Base-by-base conservation (phyloP, 2,888 invertebrate genomes). In the Tinea pellionella region DNA sequence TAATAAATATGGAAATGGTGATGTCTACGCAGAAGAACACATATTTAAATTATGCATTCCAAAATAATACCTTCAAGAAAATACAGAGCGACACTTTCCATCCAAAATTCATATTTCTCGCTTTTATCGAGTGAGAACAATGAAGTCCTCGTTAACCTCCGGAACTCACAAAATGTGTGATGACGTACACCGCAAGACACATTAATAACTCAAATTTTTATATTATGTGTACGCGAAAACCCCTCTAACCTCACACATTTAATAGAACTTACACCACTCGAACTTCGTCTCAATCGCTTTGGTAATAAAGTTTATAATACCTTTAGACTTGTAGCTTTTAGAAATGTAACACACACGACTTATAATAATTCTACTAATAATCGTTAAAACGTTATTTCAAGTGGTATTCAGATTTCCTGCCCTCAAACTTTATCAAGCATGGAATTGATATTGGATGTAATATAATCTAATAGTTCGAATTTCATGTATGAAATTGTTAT, bases 81-180 rank as follows among this genome's bases (percentile, higher is more conserved):
- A 51, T 51, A 16, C 51, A 15, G 2, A 51, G 51, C 24, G 24
- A 24, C 24, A 24, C 24, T 13, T 16, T 9, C 4, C 13, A 51
- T 53, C 53, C 19, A 53, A 53, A 53, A 24, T 53, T 53, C 53
- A 53, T 53, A 53, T 19, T 24, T 51, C 15, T 51, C 51, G 51
- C 41, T 41, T 12, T n/a, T 47, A 47, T 47, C 13, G 15, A 47
- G 47, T 51, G 51, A 53, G 53, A 53, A 53, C 53, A 53, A 53
- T 53, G 47, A 24, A 18, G 19, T 18, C 53, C 24, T 53, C 53
- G 53, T 53, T 53, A 53, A 53, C 19, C 53, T 53, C 53, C 53
- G 53, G 53, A 53, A 53, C 53, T 53, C 53, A 53, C 53, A 53
- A 53, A 53, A 53, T 53, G 24, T 53, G 53, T 53, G 53, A 24